Evolutionary conservation across 2,888 invertebrate species (phyloP), one percentile per base, ranked within the genome.

Genomic region (Pemphredon lugubris): DNA sequence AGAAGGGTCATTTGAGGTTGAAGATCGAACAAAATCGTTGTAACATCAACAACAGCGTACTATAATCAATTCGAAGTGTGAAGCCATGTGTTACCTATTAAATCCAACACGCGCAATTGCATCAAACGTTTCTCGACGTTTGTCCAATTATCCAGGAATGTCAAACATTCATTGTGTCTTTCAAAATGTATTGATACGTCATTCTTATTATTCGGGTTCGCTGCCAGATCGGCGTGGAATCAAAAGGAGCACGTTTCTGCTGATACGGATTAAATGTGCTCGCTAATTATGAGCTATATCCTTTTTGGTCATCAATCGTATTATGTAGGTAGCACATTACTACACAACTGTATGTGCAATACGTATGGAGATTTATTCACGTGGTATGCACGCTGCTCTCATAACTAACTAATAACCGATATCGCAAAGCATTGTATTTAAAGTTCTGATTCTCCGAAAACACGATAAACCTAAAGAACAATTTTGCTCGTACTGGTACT

Each of bases 211-310:
- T n/a, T n/a, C n/a, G n/a, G n/a, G n/a, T n/a, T n/a, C n/a, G n/a
- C n/a, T n/a, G 34, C 9, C 9, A 11, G 11, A 55, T 47, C 32
- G 30, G 9, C 20, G 30, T 2, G 13, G 13, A 14, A 30, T 48
- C 30, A 14, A 55, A 48, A 40, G 16, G 42, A 26, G 42, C 64
- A 47, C 50, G 57, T 58, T 65, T 20, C 20, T 20, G 44, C 57
- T 50, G 40, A 45, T 57, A 50, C 39, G 53, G 45, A 59, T 61
- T 61, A 51, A 67, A 67, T 53, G 48, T 48, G 45, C 47, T 54
- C 40, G 47, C 53, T 60, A 34, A 60, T 67, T 67, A 60, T 40
- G 48, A 45, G 48, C 23, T 30, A 32, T 40, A 26, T 44, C 44
- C 21, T 16, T 26, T 50, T 16, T 44, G 55, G 55, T 61, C 55